A percentile compares a stretch with the other conserved stretches of the same genome.
Evolutionary conservation across 2,888 invertebrate genomes (phyloP).

Genomic region (Amphipoea lucens): DNA sequence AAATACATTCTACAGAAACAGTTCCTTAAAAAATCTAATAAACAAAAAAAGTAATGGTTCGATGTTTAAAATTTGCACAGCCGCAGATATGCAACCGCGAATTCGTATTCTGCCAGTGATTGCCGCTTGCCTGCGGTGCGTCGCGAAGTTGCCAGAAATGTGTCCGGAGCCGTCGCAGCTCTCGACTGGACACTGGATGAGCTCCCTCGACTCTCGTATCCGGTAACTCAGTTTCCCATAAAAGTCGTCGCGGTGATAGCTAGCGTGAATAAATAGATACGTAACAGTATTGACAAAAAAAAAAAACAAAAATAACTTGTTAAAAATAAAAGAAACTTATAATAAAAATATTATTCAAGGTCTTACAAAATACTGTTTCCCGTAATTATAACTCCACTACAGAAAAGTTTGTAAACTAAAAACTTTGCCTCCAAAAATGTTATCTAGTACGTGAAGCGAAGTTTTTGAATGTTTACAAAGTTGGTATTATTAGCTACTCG

Average conservation of each 20-base stretch:
- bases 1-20: not conserved
- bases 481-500: conserved; percentile 76
- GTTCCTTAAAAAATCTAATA: not conserved
- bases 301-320: conserved; percentile 61
- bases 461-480: conserved; percentile 81
- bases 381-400: conserved; percentile 64
- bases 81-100: conserved; percentile 54
- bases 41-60: conserved; percentile 33
- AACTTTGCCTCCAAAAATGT: conserved; percentile 70
- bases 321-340: conserved; percentile 57
- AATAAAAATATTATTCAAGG: conserved; percentile 59
- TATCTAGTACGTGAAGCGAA: conserved; percentile 76
- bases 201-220: conserved; percentile 93
- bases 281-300: conserved; percentile 65
- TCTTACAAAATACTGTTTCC: conserved; percentile 65
- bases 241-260: conserved; percentile 84
- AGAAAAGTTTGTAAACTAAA: conserved; percentile 66
- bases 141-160: conserved; percentile 96
- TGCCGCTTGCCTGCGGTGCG: conserved; percentile 95
- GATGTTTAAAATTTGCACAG: conserved; percentile 66
- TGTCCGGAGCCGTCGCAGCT: conserved; percentile 96
- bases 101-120: conserved; percentile 58
- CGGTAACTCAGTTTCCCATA: conserved; percentile 86
- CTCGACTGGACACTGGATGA: conserved; percentile 94
- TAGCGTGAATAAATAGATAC: conserved; percentile 80